Base-by-base conservation (phyloP, 2,797 vertebrate species). In the Morus bassanus region DNA sequence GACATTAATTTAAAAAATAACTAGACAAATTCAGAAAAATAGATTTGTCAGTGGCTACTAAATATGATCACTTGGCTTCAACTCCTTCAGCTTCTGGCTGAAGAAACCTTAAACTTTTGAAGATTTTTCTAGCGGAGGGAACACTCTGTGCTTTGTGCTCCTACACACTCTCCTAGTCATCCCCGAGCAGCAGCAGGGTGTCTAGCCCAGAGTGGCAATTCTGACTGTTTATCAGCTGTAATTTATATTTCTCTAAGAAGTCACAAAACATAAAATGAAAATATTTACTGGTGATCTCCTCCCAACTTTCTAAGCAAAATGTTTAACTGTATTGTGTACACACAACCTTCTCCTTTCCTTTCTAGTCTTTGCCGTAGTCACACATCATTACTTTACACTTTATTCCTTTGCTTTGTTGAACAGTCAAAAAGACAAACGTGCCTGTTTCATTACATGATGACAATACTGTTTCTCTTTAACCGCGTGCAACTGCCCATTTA, bases 131-230 rank as follows among this genome's bases (percentile, higher is more conserved):
- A 31, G 43, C 6, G 9, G 35, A 60, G 23, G 12, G 12, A 63
- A 51, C 18, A 37, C 45, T 24, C 48, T 24, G 24, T 53, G 46
- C 25, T 65, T 13, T 33, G 23, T 2, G 5, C 12, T 70, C 57
- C 45, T 12, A 25, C 23, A 39, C 0, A 0, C 15, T 12, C 37
- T 11, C 65, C 45, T 46, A 61, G 7, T 24, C 27, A 25, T 6
- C 37, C 35, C 37, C 2, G 17, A 60, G 74, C 70, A 72, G 33
- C 39, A 64, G 48, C 39, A 72, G 33, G 22, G 6, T 5, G 3
- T 41, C 13, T 72, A 48, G 37, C 11, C 41, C 83, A 81, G 37
- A 54, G 63, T 6, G 11, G 41, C 31, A 65, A 65, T 54, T 37
- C 61, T 57, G 43, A n/a, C 10, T 54, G 15, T 54, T 87, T 19